Conservation (phyloP, 2,888 invertebrate species). For the Mactromeris polynyma region DNA sequence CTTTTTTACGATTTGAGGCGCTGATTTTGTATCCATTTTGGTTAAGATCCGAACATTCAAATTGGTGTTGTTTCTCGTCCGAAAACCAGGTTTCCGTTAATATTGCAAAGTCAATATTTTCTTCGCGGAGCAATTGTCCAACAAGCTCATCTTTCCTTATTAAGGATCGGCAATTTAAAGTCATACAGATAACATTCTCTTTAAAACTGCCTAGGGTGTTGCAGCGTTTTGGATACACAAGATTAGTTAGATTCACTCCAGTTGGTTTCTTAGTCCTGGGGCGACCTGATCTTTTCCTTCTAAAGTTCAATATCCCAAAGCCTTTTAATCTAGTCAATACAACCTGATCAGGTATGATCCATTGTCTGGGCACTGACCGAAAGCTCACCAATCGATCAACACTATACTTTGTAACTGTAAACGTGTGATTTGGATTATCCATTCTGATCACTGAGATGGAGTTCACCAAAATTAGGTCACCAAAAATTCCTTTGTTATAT, state of each 20-base stretch:
- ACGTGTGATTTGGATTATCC: too few relatives aligned
- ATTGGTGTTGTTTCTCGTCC: background rate
- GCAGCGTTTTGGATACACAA: conserved; percentile 24
- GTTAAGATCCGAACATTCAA: background rate
- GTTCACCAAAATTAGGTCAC: too few relatives aligned
- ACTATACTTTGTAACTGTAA: background rate
- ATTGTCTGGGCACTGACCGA: conserved; percentile 27
- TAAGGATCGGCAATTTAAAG: conserved; percentile 11
- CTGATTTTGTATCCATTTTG: conserved; percentile 9
- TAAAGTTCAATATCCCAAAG: conserved; percentile 36
- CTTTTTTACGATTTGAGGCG: conserved; percentile 22
- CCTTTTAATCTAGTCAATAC: conserved; percentile 29
- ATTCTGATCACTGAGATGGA: too few relatives aligned
- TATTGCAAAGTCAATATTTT: conserved; percentile 24
- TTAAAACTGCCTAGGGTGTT: conserved; percentile 4
- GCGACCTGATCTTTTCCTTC: conserved; percentile 14
- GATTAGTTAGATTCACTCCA: conserved; percentile 24
- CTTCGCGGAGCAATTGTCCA: conserved; percentile 26
- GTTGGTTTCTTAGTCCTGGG: background rate
- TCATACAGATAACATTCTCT: conserved; percentile 26
- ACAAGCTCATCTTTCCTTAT: conserved; percentile 14
- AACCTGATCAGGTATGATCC: conserved; percentile 15
- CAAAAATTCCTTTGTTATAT: too few relatives aligned
- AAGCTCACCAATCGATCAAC: background rate
- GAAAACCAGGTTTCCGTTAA: conserved; percentile 1